Percentiles rank a stretch among this genome's conserved stretches.
These are phyloP conservation scores for Malthinus seriepunctatus DNA, from an alignment of 2,888 invertebrate genomes.

Conservation along the genomic window DNA sequence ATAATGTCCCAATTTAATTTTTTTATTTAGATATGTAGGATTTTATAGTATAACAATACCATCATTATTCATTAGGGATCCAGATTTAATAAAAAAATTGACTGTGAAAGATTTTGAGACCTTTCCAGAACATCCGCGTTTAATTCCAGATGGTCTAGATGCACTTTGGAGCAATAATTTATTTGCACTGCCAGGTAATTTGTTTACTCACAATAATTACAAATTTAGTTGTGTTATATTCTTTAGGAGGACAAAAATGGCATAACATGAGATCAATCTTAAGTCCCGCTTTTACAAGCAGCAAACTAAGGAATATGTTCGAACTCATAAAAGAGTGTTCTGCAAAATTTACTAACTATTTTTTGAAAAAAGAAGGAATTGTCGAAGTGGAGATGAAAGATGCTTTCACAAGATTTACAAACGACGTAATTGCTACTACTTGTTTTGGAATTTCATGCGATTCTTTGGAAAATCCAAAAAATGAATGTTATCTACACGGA, in stretches of 20 bases:
- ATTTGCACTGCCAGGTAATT: not conserved
- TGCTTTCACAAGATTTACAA: not conserved
- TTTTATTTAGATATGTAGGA: not conserved
- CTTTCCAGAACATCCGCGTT: not conserved
- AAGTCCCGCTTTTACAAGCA: too few relatives aligned
- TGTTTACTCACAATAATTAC: too few relatives aligned
- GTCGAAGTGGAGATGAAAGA: not conserved
- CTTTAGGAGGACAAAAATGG: not conserved
- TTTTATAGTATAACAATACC: not conserved
- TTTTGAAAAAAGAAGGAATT: not conserved
- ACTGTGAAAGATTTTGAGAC: not conserved
- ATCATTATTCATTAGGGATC: not conserved
- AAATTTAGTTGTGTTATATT: too few relatives aligned
- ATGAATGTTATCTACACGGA: not conserved
- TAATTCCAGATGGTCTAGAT: not conserved
- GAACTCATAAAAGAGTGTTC: too few relatives aligned
- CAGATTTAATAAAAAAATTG: not conserved
- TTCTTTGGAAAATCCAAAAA: not conserved
- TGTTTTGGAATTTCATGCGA: not conserved
- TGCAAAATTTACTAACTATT: not conserved
- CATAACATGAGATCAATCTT: not conserved
- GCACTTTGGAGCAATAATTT: not conserved
- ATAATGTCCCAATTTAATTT: too few relatives aligned
- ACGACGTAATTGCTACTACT: not conserved
- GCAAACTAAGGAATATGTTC: too few relatives aligned